A percentile compares a stretch with the other conserved stretches of the same genome.
Conservation (phyloP, 1,140 invertebrate genomes). For the Pseudomyrmex cubaensis region DNA sequence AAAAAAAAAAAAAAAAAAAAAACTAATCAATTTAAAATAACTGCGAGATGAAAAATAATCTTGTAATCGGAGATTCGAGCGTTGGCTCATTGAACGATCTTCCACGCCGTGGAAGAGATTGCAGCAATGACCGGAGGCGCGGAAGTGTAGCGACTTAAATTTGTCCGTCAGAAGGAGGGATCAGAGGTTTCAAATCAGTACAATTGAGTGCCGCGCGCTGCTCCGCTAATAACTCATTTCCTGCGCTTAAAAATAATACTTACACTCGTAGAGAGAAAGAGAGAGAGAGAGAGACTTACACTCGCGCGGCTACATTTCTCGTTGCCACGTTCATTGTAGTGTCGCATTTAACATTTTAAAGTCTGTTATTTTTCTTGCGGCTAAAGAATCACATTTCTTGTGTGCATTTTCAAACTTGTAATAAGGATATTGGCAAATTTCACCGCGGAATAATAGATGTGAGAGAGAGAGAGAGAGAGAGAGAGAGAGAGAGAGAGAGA, state of each 20-base stretch:
- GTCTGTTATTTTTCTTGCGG: slow-evolving; percentile 58
- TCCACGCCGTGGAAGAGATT: slow-evolving; percentile 2
- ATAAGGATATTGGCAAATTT: slow-evolving; percentile 43
- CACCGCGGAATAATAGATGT: too few relatives aligned
- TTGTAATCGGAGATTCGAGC: slow-evolving; percentile 7
- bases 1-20: too few relatives aligned
- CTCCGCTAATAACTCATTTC: slow-evolving; percentile 72
- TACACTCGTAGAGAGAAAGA: slow-evolving; percentile 46
- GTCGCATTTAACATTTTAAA: slow-evolving; percentile 51
- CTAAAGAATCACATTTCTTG: slow-evolving; percentile 33
- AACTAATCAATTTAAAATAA: too few relatives aligned
- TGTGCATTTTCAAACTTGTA: background rate
- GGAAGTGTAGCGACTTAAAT: slow-evolving; percentile 61
- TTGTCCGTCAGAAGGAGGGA: slow-evolving; percentile 53
- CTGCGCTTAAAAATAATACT: slow-evolving; percentile 69
- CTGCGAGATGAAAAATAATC: background rate
- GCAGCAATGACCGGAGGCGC: slow-evolving; percentile 42
- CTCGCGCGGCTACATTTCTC: slow-evolving; percentile 50
- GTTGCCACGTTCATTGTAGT: slow-evolving; percentile 73
- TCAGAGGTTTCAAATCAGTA: slow-evolving; percentile 74
- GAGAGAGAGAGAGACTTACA: too few relatives aligned
- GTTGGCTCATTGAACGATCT: slow-evolving; percentile 29
- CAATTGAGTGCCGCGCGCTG: slow-evolving; percentile 66
- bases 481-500: too few relatives aligned
- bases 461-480: too few relatives aligned